phyloP scores from a whole-genome alignment of 2,888 invertebrate genomes.

The Pristionchus entomophagus region DNA sequence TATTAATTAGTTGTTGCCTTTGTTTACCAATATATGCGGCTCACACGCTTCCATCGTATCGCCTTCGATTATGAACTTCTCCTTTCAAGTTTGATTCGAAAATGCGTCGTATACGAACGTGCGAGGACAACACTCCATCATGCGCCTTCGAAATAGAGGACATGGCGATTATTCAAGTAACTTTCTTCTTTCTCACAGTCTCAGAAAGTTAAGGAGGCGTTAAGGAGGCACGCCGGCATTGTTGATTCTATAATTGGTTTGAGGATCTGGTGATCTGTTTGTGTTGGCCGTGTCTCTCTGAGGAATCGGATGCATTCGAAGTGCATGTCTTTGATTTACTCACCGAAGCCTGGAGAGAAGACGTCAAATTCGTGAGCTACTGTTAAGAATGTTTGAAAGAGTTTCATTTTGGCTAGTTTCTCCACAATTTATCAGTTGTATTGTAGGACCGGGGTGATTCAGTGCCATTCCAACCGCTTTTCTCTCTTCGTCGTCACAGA shows the following conservation, averaged over 20 bases:
- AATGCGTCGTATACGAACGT: slow-evolving; percentile 7
- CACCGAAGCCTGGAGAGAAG: slow-evolving; percentile 35
- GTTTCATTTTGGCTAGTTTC: no score
- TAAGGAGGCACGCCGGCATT: no score
- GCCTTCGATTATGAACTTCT: not conserved
- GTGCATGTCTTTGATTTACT: slow-evolving; percentile 44
- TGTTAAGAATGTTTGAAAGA: no score
- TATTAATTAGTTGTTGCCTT: no score
- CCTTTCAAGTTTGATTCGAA: not conserved
- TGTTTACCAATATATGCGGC: no score
- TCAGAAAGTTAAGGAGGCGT: not conserved
- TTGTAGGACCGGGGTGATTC: not conserved
- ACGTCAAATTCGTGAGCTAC: slow-evolving; percentile 26
- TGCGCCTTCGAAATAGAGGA: slow-evolving; percentile 42
- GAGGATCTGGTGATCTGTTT: slow-evolving; percentile 18
- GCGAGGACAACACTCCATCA: slow-evolving; percentile 16
- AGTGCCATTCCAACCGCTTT: slow-evolving; percentile 25
- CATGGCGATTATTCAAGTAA: slow-evolving; percentile 39
- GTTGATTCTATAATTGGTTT: not conserved
- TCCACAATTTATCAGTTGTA: not conserved
- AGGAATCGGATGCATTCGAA: slow-evolving; percentile 20
- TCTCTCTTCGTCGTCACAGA: slow-evolving; percentile 20
- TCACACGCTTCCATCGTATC: not conserved
- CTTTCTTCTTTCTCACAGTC: not conserved
- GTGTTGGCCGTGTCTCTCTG: slow-evolving; percentile 43